Percentiles rank a stretch among this genome's conserved stretches.
phyloP scores from a whole-genome alignment of 2,888 invertebrate genomes.

The Orthosia gothica region DNA sequence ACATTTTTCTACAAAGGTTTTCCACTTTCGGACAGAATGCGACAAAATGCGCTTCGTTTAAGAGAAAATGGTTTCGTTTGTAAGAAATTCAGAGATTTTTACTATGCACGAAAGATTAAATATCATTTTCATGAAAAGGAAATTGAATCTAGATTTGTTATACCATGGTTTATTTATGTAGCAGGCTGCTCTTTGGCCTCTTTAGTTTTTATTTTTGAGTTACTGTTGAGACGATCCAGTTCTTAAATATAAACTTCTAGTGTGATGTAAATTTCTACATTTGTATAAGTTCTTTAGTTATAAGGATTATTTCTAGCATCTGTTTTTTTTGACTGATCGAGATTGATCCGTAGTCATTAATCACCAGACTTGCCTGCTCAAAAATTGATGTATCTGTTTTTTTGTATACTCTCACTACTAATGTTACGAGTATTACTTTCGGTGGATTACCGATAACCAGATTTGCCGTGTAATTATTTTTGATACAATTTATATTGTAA shows the following conservation, averaged over 20 bases:
- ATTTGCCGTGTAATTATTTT: too few relatives aligned
- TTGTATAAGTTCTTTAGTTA: neutral
- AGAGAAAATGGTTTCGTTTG: slow-evolving; percentile 53
- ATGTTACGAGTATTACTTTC: too few relatives aligned
- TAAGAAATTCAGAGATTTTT: slow-evolving; percentile 44
- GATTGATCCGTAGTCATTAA: too few relatives aligned
- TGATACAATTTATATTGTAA: too few relatives aligned
- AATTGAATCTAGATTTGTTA: slow-evolving; percentile 24
- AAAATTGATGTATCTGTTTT: too few relatives aligned
- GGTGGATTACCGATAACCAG: too few relatives aligned
- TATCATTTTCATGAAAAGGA: slow-evolving; percentile 13
- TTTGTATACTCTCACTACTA: too few relatives aligned
- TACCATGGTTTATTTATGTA: slow-evolving; percentile 58
- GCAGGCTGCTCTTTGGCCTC: slow-evolving; percentile 29
- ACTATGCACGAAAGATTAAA: slow-evolving; percentile 33
- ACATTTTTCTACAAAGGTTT: slow-evolving; percentile 62
- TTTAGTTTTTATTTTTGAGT: slow-evolving; percentile 45
- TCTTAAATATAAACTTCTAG: neutral
- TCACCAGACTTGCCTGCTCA: too few relatives aligned
- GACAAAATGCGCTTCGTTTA: slow-evolving; percentile 43
- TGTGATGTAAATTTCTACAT: too few relatives aligned
- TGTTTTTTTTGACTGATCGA: too few relatives aligned
- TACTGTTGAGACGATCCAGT: slow-evolving; percentile 16
- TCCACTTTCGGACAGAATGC: slow-evolving; percentile 49
- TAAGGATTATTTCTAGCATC: neutral